Base-by-base conservation (phyloP, 92 coral and sea anemone genomes). In the Desmophyllum pertusum region DNA sequence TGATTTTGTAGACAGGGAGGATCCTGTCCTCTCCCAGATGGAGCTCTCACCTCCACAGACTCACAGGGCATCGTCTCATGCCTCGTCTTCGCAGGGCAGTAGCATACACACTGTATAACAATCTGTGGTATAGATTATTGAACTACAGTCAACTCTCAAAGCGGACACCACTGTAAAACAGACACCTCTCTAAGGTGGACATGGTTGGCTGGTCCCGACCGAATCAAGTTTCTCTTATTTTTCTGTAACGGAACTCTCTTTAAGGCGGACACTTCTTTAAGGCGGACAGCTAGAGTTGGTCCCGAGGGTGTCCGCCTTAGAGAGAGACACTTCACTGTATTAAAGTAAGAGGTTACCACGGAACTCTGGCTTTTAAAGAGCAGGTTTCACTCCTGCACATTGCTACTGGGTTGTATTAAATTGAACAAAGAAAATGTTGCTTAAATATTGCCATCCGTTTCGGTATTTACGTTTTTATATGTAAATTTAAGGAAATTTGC, bases 51-150 rank as follows among this genome's bases (percentile, higher is more conserved):
- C 86, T n/a, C 57, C 70, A 7, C 78, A 73, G 79, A 42, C 23
- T 29, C 86, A 73, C 31, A 71, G 86, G 62, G 39, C 71, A 36
- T 70, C 85, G 15, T 82, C 78, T 19, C 79, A 39, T 37, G 40
- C 64, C 1, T 71, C 79, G 1, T 82, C 86, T 17, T 79, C 83
- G 18, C 79, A 35, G 36, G 76, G 72, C 43, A 48, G 86, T 13
- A 82, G 86, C 59, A 30, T 82, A 41, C 86, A 82, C 8, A 42
- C 86, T 40, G 57, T 80, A 37, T 80, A 15, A n/a, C n/a, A n/a
- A 68, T 67, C 19, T 36, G 73, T 37, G 1, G n/a, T n/a, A n/a
- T n/a, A n/a, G n/a, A n/a, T n/a, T n/a, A n/a, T n/a, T n/a, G n/a
- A n/a, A n/a, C n/a, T n/a, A n/a, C n/a, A n/a, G n/a, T n/a, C n/a